Conservation (phyloP, 1,140 invertebrate species). For the Caenorhabditis briggsae region DNA sequence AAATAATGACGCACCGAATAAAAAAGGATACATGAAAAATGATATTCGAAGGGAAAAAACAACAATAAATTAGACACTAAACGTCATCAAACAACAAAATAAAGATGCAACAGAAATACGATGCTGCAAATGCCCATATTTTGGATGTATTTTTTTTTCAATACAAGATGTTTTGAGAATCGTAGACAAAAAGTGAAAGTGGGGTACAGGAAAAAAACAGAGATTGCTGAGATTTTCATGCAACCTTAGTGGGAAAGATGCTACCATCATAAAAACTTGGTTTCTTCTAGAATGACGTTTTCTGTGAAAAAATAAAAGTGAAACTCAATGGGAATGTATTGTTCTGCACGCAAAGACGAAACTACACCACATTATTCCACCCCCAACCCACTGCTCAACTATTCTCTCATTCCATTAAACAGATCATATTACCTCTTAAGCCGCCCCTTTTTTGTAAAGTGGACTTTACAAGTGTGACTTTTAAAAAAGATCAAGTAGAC, state of each 20-base stretch:
- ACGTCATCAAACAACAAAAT: too few relatives aligned
- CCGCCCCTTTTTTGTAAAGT: neutral
- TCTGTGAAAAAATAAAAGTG: neutral
- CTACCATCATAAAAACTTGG: neutral
- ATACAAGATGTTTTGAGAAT: neutral
- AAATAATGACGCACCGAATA: too few relatives aligned
- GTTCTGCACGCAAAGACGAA: slow-evolving; percentile 26
- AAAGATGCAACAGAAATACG: too few relatives aligned
- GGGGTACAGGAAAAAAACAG: neutral
- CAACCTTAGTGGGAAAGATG: neutral
- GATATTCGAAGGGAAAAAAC: too few relatives aligned
- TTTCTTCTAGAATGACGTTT: neutral
- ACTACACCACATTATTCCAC: neutral
- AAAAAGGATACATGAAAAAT: too few relatives aligned
- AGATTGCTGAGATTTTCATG: neutral
- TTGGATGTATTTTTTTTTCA: too few relatives aligned
- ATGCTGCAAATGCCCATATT: too few relatives aligned
- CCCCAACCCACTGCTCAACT: slow-evolving; percentile 10
- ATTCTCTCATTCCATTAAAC: slow-evolving; percentile 41
- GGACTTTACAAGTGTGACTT: neutral
- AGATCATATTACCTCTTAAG: slow-evolving; percentile 14
- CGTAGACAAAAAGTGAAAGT: neutral
- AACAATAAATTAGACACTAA: too few relatives aligned
- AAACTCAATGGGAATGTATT: neutral
- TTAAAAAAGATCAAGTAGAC: too few relatives aligned